These are phyloP conservation scores for Paradoxurus hermaphroditus DNA, from an alignment of 2,113 vertebrate genomes.

Conservation along the genomic window DNA sequence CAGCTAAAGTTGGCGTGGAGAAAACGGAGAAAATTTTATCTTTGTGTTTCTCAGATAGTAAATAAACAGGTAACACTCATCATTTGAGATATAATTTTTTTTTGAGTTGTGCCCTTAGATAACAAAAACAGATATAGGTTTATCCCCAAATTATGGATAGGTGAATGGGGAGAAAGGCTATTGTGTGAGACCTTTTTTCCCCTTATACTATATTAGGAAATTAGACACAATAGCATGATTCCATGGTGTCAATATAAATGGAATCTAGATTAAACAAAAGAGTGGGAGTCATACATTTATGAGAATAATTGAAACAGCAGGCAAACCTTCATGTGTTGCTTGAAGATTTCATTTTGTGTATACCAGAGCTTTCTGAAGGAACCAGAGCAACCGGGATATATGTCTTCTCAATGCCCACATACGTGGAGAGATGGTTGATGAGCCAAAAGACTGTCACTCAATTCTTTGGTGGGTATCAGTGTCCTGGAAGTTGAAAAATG, in stretches of 20 bases:
- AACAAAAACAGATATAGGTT: background rate
- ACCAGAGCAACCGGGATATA: background rate
- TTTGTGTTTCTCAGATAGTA: background rate
- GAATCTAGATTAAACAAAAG: background rate
- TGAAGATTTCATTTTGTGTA: background rate
- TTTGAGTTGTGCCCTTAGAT: background rate
- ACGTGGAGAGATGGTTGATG: background rate
- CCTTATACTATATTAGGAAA: background rate
- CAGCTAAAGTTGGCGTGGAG: background rate
- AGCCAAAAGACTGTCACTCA: background rate
- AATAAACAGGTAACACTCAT: background rate
- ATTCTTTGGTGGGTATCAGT: background rate
- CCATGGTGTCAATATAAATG: background rate
- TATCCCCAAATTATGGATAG: background rate
- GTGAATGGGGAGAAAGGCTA: background rate
- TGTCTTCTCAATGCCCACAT: background rate
- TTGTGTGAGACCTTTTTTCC: background rate
- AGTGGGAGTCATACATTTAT: background rate
- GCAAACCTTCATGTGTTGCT: background rate
- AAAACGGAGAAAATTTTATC: background rate
- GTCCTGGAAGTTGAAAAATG: background rate
- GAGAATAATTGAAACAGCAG: background rate
- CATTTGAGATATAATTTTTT: background rate
- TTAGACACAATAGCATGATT: background rate
- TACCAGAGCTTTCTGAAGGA: background rate